phyloP scores from a whole-genome alignment of 2,113 vertebrate species.

The Atherinomorus stipes region DNA sequence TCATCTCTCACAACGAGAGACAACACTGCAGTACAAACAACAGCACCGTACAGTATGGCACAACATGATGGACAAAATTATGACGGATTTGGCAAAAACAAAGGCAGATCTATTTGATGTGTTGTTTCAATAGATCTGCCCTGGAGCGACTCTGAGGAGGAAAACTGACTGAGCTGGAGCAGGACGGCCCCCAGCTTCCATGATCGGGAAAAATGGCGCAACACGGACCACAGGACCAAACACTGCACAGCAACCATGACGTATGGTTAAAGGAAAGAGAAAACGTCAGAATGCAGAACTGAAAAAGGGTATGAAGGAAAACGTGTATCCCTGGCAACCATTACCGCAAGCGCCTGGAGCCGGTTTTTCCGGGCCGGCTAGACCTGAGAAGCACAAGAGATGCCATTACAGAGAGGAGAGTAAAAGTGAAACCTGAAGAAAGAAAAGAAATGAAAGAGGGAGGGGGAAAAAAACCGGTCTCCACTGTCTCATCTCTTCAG shows the following conservation, averaged over 20 bases:
- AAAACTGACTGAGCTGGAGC: slow-evolving; percentile 27
- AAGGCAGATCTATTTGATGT: slow-evolving; percentile 69
- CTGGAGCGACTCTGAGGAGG: slow-evolving; percentile 33
- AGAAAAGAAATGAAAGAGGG: slow-evolving; percentile 15
- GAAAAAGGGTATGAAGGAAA: slow-evolving; percentile 40
- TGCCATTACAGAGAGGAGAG: slow-evolving; percentile 69
- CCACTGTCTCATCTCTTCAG: slow-evolving; percentile 1
- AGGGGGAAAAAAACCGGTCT: slow-evolving; percentile 17
- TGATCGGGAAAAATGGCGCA: slow-evolving; percentile 39
- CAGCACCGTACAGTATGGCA: slow-evolving; percentile 58
- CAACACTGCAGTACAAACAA: slow-evolving; percentile 53
- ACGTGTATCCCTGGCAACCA: slow-evolving; percentile 68
- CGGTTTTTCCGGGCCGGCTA: slow-evolving; percentile 80
- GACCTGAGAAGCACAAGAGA: slow-evolving; percentile 84
- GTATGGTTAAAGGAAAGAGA: slow-evolving; percentile 47
- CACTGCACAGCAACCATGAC: slow-evolving; percentile 71
- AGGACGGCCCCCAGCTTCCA: slow-evolving; percentile 33
- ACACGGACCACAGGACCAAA: slow-evolving; percentile 69
- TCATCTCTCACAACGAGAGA: slow-evolving; percentile 31
- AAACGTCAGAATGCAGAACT: slow-evolving; percentile 46
- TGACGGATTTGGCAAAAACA: slow-evolving; percentile 30
- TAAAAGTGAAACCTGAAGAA: slow-evolving; percentile 29
- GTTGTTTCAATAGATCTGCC: slow-evolving; percentile 70
- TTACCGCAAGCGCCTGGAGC: slow-evolving; percentile 84
- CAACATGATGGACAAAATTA: slow-evolving; percentile 52